Percentiles rank a stretch among this genome's conserved stretches.
Evolutionary conservation across 2,888 invertebrate species (phyloP).

Genomic region (Phengaris alcon): DNA sequence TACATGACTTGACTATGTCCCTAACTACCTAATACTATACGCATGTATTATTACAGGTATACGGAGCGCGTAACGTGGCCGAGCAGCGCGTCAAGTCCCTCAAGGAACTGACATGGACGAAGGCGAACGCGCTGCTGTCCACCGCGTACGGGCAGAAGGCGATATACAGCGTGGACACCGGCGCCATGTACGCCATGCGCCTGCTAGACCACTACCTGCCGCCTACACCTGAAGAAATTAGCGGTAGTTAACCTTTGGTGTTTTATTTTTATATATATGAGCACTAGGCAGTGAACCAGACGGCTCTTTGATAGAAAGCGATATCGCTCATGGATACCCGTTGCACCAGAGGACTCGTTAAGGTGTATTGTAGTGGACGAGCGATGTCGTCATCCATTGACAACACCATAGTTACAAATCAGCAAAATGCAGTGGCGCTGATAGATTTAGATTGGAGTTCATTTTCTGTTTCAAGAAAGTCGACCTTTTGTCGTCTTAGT

Average conservation of each 20-base stretch:
- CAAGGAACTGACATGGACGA: slow-evolving; percentile 85
- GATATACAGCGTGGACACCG: slow-evolving; percentile 82
- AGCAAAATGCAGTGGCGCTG: too few relatives aligned
- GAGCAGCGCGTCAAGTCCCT: slow-evolving; percentile 81
- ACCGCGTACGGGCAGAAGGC: slow-evolving; percentile 85
- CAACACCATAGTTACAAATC: too few relatives aligned
- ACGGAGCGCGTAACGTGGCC: slow-evolving; percentile 69
- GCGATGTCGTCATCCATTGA: too few relatives aligned
- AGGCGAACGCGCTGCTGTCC: slow-evolving; percentile 84
- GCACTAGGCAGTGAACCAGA: too few relatives aligned
- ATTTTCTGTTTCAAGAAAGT: too few relatives aligned
- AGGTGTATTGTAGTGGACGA: too few relatives aligned
- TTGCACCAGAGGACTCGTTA: too few relatives aligned
- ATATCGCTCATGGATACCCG: too few relatives aligned
- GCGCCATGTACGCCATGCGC: slow-evolving; percentile 84
- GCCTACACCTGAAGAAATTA: slow-evolving; percentile 71
- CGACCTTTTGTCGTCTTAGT: background rate
- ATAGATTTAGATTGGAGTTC: too few relatives aligned
- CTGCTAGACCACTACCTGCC: slow-evolving; percentile 87
- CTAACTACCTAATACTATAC: background rate
- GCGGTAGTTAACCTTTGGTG: slow-evolving; percentile 49
- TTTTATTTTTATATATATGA: too few relatives aligned
- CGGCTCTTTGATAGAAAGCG: too few relatives aligned
- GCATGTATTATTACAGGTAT: slow-evolving; percentile 52
- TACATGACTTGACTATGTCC: too few relatives aligned